Conservation (phyloP, 2,797 vertebrate species). For the Ctenopoma multispine region DNA sequence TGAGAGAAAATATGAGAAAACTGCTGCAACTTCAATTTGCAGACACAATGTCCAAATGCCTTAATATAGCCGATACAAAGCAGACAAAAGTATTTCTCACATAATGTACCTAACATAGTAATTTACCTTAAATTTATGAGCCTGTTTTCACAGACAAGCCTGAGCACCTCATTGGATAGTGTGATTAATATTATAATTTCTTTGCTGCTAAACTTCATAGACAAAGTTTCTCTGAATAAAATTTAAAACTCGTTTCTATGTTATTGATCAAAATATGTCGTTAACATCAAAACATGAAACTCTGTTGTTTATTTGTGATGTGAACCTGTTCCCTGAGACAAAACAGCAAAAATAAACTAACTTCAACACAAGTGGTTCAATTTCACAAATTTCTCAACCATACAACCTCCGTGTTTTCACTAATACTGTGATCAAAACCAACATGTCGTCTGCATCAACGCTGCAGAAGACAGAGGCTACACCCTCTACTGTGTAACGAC, state of each 20-base stretch:
- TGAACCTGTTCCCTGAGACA: conserved; percentile 5
- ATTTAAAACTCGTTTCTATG: background rate
- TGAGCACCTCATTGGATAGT: background rate
- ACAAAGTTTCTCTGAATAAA: background rate
- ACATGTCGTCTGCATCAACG: conserved; percentile 13
- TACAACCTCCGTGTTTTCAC: conserved; percentile 10
- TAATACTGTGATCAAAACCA: background rate
- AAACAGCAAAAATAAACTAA: no score
- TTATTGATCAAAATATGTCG: background rate
- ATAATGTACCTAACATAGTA: background rate
- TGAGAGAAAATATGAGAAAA: conserved; percentile 3
- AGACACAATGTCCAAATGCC: background rate
- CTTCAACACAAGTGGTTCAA: background rate
- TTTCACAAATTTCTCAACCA: conserved; percentile 22
- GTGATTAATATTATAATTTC: background rate
- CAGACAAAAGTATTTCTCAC: conserved; percentile 3
- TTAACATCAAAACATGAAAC: background rate
- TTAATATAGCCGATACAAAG: background rate
- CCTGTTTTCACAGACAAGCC: background rate
- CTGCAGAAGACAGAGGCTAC: conserved; percentile 26
- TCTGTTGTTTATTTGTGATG: conserved; percentile 6
- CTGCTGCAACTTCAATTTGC: background rate
- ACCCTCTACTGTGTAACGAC: conserved; percentile 23
- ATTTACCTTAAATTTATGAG: background rate
- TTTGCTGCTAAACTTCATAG: background rate